A percentile compares a stretch with the other conserved stretches of the same genome.
Conservation (phyloP, 2,888 invertebrate species). For the Melanostoma scalare region DNA sequence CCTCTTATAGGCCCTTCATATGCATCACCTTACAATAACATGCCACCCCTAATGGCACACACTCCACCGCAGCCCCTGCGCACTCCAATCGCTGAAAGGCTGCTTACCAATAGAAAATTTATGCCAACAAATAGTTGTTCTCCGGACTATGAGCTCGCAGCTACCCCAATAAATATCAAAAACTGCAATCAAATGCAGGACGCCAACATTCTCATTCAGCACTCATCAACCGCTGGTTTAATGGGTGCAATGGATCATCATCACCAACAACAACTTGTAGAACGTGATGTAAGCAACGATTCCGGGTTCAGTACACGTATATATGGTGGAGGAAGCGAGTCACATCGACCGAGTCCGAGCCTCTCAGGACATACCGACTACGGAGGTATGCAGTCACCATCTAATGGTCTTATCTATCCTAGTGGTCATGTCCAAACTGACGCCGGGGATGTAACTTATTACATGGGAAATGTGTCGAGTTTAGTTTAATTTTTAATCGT, state of each 20-base stretch:
- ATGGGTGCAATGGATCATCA: conserved; percentile 66
- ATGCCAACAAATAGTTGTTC: conserved; percentile 64
- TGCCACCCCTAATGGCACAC: conserved; percentile 62
- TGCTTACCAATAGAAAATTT: conserved; percentile 63
- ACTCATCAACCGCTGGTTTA: conserved; percentile 45
- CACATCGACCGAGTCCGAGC: conserved; percentile 90
- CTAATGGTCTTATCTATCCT: conserved; percentile 56
- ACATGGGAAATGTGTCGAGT: conserved; percentile 84
- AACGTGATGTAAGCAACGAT: conserved; percentile 89
- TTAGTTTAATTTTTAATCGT: conserved; percentile 83
- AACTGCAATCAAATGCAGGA: conserved; percentile 65
- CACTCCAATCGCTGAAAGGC: conserved; percentile 49
- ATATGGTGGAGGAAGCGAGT: conserved; percentile 85
- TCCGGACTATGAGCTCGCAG: conserved; percentile 56
- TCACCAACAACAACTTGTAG: conserved; percentile 78
- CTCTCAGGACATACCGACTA: conserved; percentile 83
- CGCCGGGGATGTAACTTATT: conserved; percentile 70
- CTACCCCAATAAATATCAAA: conserved; percentile 49
- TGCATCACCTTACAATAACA: conserved; percentile 57
- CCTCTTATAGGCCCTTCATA: conserved; percentile 57
- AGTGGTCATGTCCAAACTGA: conserved; percentile 53
- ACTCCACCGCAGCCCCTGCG: conserved; percentile 58
- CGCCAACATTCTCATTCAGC: conserved; percentile 65
- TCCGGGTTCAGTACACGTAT: conserved; percentile 93
- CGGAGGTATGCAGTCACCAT: conserved; percentile 61